phyloP scores from a whole-genome alignment of 2,113 vertebrate species.

The Martes martes region DNA sequence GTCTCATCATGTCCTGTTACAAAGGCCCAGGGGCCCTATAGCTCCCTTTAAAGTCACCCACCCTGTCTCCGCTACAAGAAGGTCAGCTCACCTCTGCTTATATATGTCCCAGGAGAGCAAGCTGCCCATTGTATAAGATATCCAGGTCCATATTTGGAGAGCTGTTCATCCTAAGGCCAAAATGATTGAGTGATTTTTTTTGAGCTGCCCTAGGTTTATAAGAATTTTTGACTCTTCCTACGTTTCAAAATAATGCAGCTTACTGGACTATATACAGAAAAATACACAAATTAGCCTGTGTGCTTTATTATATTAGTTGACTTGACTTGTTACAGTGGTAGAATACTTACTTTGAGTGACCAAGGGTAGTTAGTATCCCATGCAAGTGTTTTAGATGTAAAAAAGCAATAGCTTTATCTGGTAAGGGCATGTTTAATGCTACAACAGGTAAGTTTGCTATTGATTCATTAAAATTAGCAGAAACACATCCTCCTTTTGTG shows the following conservation, averaged over 20 bases:
- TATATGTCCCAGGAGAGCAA: neutral
- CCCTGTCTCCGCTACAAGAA: neutral
- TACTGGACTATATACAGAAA: neutral
- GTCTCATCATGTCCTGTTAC: neutral
- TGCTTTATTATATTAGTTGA: neutral
- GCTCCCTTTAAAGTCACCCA: neutral
- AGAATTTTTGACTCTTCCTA: neutral
- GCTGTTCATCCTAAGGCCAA: neutral
- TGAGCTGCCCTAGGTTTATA: neutral
- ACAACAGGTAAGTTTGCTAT: neutral
- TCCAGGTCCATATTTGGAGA: neutral
- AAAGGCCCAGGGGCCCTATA: fast-evolving
- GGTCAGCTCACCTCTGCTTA: neutral
- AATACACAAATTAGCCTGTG: neutral
- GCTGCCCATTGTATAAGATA: neutral
- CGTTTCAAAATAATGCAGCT: neutral
- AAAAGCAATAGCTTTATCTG: neutral
- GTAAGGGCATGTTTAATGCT: neutral
- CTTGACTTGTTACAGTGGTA: neutral
- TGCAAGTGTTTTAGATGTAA: neutral
- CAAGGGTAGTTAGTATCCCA: neutral
- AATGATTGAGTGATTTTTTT: neutral
- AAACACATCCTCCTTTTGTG: neutral
- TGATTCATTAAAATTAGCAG: neutral
- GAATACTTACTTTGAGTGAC: neutral